Conservation (phyloP, 2,888 invertebrate genomes). For the Erpobdella octoculata region DNA sequence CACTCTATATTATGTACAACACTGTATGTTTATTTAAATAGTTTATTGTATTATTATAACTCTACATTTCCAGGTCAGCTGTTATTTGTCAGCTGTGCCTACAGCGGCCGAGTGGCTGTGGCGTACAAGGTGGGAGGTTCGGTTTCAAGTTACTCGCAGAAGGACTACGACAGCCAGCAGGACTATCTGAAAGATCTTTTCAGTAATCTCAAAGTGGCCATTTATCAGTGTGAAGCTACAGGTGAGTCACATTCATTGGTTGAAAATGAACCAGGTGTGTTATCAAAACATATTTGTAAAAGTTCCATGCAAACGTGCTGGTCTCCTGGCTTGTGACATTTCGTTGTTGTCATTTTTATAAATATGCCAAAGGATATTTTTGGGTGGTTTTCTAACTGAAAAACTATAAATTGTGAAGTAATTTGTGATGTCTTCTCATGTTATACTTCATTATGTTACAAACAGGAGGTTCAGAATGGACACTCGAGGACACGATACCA, state of each 20-base stretch:
- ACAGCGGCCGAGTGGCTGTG: slow-evolving; percentile 91
- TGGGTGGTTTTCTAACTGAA: no score
- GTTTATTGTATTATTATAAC: no score
- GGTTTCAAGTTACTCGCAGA: neutral
- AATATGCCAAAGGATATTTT: no score
- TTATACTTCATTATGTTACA: neutral
- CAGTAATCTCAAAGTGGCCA: slow-evolving; percentile 64
- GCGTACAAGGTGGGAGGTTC: slow-evolving; percentile 68
- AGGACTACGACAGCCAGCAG: slow-evolving; percentile 36
- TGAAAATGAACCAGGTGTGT: no score
- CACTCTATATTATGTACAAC: neutral
- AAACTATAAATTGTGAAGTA: no score
- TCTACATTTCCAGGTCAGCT: slow-evolving; percentile 45
- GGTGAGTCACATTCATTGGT: slow-evolving; percentile 39
- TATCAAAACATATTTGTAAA: no score
- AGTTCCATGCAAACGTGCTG: no score
- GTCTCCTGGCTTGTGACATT: neutral
- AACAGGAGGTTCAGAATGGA: slow-evolving; percentile 73
- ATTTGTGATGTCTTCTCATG: no score
- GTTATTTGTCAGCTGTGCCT: slow-evolving; percentile 74
- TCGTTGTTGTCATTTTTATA: no score
- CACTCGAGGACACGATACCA: slow-evolving; percentile 88
- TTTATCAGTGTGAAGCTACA: slow-evolving; percentile 97
- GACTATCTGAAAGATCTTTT: slow-evolving; percentile 42
- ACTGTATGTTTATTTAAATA: no score